Percentiles rank a stretch among this genome's conserved stretches.
These are phyloP conservation scores for Dromas ardeola DNA, from an alignment of 2,113 vertebrate species.

Conservation along the genomic window DNA sequence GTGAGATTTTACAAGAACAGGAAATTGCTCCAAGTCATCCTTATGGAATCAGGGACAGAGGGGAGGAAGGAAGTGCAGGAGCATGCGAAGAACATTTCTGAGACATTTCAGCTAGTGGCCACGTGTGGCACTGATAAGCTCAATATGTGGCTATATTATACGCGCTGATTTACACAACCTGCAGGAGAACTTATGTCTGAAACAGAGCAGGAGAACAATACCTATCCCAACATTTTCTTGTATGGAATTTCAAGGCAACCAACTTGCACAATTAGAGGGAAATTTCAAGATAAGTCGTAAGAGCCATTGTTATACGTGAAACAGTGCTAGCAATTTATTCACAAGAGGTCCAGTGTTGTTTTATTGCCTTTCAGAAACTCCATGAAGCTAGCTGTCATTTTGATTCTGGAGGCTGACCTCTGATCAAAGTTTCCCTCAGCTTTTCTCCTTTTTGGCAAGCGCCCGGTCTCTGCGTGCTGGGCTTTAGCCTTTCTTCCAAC, in stretches of 20 bases:
- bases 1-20: conserved; percentile 10
- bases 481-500: not conserved
- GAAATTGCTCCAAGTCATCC: conserved; percentile 8
- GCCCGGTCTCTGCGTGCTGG: not conserved
- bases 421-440: conserved; percentile 47
- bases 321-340: not conserved
- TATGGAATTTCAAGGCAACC: conserved; percentile 7
- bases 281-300: conserved; percentile 7
- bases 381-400: conserved; percentile 9
- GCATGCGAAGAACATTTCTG: not conserved
- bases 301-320: not conserved
- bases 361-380: conserved; percentile 34
- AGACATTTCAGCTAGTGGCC: not conserved
- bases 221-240: not conserved
- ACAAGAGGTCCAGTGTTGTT: not conserved
- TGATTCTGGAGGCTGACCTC: conserved; percentile 33
- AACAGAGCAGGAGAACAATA: not conserved
- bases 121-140: not conserved
- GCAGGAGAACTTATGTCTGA: not conserved
- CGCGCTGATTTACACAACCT: not conserved
- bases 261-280: conserved; percentile 16
- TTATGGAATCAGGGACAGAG: not conserved
- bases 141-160: not conserved
- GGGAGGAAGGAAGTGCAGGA: not conserved
- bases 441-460: conserved; percentile 2